Evolutionary conservation across 2,113 vertebrate species (phyloP), one percentile per base, ranked within the genome.

Genomic region (Cacatua alba): DNA sequence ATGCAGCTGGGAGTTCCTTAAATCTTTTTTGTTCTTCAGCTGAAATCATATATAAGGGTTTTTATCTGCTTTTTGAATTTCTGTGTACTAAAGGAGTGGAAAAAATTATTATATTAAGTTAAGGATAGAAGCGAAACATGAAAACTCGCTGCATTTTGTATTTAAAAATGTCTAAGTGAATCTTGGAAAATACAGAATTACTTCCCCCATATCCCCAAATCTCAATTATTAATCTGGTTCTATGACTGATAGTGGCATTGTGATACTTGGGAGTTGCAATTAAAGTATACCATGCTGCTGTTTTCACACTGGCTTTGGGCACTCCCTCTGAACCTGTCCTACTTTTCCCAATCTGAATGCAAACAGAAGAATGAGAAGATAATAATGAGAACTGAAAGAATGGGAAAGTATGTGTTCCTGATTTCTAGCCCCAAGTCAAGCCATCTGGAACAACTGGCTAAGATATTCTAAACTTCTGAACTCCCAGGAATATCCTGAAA

Each of bases 61-160:
- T 86, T 83, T 28, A 62, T 83, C 48, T 67, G 16, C n/a, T 70
- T 26, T 35, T 72, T 74, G 53, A 53, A 46, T 86, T 95, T 84
- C 52, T 64, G 55, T 11, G 4, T 70, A 57, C 18, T 82, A 62
- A 86, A 14, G 26, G 49, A 76, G 29, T 28, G 37, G 68, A 75
- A 95, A 93, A 92, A 92, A 49, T 17, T 37, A 52, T 57, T 35
- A 13, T 43, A 41, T 94, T 83, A 92, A 91, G 65, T 94, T 83
- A 92, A 91, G 65, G 53, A 70, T 10, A 91, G 44, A 88, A 76
- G 33, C 23, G 72, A 86, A 83, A 89, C 48, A 60, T 19, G 39
- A 91, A 80, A 51, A 60, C 4, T 72, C 0, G 0, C n/a, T 55
- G 31, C 14, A 60, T 80, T 88, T 86, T 21, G 2, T 65, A 7